Conservation (phyloP, 2,113 vertebrate species). For the Genyomyrus donnyi region DNA sequence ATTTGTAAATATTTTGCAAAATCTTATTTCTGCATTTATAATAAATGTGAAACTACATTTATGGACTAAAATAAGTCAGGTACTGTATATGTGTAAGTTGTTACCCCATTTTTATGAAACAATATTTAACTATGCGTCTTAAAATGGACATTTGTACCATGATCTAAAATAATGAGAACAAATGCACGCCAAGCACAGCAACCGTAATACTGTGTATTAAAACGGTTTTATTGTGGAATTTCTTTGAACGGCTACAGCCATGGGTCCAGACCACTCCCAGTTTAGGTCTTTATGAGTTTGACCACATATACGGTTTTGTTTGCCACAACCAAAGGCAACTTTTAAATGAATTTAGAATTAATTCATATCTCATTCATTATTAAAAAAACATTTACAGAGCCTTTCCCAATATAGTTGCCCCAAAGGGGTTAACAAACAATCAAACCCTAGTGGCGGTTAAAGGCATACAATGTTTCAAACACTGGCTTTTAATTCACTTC, state of each 20-base stretch:
- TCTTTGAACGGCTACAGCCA: background rate
- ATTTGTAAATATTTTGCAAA: constrained; percentile 44
- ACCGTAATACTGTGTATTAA: background rate
- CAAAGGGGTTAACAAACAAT: background rate
- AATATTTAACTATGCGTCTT: background rate
- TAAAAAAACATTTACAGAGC: background rate
- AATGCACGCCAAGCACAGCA: background rate
- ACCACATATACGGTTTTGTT: background rate
- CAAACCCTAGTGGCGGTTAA: background rate
- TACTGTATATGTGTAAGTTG: background rate
- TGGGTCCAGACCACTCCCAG: background rate
- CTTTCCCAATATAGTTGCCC: background rate
- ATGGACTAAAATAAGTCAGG: constrained; percentile 29
- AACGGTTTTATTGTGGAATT: background rate
- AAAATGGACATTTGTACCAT: background rate
- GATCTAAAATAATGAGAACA: background rate
- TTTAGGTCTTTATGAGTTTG: background rate
- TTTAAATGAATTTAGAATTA: background rate
- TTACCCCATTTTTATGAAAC: background rate
- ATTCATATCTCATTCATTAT: background rate
- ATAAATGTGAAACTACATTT: constrained; percentile 45
- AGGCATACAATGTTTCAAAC: background rate
- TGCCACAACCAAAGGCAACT: background rate
- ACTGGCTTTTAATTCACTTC: background rate
- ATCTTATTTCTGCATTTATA: constrained; percentile 42